A percentile compares a stretch with the other conserved stretches of the same genome.
Conservation (phyloP, 1,140 invertebrate genomes). For the Elymnias hypermnestra region DNA sequence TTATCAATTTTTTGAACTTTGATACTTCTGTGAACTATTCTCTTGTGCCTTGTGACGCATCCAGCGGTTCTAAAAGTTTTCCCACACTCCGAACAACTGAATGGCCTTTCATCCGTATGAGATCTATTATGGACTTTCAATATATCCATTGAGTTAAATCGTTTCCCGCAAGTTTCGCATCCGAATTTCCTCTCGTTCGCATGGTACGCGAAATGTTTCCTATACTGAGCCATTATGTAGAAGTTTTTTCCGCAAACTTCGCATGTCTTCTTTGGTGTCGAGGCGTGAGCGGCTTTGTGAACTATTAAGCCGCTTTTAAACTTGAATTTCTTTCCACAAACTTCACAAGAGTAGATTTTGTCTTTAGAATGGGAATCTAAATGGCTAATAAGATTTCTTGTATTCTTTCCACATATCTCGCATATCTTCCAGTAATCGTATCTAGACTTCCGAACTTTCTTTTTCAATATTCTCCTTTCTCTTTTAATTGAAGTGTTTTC, state of each 20-base stretch:
- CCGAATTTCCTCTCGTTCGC: slow-evolving; percentile 68
- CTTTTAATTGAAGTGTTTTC: slow-evolving; percentile 28
- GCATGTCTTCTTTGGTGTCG: slow-evolving; percentile 67
- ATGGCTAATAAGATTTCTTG: slow-evolving; percentile 70
- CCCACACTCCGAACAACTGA: slow-evolving; percentile 76
- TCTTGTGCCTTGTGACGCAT: slow-evolving; percentile 65
- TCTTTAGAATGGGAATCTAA: slow-evolving; percentile 74
- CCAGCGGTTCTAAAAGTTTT: slow-evolving; percentile 70
- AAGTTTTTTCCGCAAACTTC: slow-evolving; percentile 71
- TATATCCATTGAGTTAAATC: slow-evolving; percentile 72
- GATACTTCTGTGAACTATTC: slow-evolving; percentile 50
- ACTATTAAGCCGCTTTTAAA: slow-evolving; percentile 69
- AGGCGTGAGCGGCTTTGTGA: slow-evolving; percentile 66
- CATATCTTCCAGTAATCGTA: slow-evolving; percentile 71
- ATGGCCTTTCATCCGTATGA: slow-evolving; percentile 83
- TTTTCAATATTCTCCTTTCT: slow-evolving; percentile 31
- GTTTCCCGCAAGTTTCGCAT: slow-evolving; percentile 75
- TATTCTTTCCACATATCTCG: slow-evolving; percentile 68
- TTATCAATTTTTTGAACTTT: slow-evolving; percentile 22
- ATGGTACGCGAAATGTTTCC: slow-evolving; percentile 63
- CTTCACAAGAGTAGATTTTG: slow-evolving; percentile 75
- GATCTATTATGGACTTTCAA: slow-evolving; percentile 84
- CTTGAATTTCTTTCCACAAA: slow-evolving; percentile 76
- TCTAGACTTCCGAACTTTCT: slow-evolving; percentile 36
- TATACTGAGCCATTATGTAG: slow-evolving; percentile 59